Evolutionary conservation across 2,888 invertebrate genomes (phyloP).

Genomic region (Dryobotodes eremita): DNA sequence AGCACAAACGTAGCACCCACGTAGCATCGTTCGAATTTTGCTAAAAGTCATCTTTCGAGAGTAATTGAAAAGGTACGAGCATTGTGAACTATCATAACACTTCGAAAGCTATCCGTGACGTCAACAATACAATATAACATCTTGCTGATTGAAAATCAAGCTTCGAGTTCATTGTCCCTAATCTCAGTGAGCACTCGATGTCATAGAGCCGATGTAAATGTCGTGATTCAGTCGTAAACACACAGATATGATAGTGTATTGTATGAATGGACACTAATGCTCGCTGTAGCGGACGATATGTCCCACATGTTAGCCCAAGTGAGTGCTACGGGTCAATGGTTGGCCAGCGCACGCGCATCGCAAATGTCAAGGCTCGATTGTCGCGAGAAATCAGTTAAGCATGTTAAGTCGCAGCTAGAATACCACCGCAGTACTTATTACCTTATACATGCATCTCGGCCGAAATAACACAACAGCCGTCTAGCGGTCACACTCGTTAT

Average conservation of each 20-base stretch:
- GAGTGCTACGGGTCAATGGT: constrained; percentile 82
- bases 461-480: constrained; percentile 14
- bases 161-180: constrained; percentile 79
- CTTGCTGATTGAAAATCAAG: constrained; percentile 72
- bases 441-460: not conserved
- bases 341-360: constrained; percentile 78
- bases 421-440: constrained; percentile 25
- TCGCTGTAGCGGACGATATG: constrained; percentile 74
- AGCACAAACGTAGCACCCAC: not conserved
- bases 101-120: constrained; percentile 42
- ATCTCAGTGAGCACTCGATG: constrained; percentile 81
- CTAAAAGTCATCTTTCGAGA: constrained; percentile 3
- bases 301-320: constrained; percentile 79
- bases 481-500: constrained; percentile 22
- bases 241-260: constrained; percentile 83
- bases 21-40: not conserved
- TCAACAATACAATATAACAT: constrained; percentile 57
- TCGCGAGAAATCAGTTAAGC: constrained; percentile 70
- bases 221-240: constrained; percentile 83
- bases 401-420: constrained; percentile 58
- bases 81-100: constrained; percentile 40
- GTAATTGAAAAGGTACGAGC: constrained; percentile 18
- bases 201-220: constrained; percentile 82
- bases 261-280: constrained; percentile 83
- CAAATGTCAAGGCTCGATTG: constrained; percentile 85